Percentiles rank a stretch among this genome's conserved stretches.
These are phyloP conservation scores for Elymnias hypermnestra DNA, from an alignment of 1,140 invertebrate species.

Conservation along the genomic window DNA sequence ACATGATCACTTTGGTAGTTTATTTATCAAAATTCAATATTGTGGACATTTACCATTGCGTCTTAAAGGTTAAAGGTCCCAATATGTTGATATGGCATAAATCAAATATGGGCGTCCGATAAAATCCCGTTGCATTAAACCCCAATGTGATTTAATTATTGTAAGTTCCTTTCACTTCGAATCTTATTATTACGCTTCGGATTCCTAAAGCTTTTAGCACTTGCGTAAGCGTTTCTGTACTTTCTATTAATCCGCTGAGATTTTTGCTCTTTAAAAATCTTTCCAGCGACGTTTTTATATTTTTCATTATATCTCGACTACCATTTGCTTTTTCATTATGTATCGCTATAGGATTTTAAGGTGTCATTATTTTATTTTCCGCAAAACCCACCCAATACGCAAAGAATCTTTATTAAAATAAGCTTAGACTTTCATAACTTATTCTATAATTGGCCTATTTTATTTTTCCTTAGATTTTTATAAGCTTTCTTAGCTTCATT, in stretches of 20 bases:
- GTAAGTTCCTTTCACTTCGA: conserved; percentile 21
- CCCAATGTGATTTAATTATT: conserved; percentile 17
- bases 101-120: not conserved
- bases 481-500: too few species aligned
- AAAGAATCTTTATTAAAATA: conserved; percentile 19
- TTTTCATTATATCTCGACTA: not conserved
- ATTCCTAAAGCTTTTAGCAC: conserved; percentile 27
- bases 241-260: not conserved
- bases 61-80: too few species aligned
- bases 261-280: not conserved
- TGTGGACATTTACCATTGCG: too few species aligned
- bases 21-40: too few species aligned
- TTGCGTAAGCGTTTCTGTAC: conserved; percentile 19
- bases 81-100: not conserved
- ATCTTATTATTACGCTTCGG: conserved; percentile 22
- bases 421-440: not conserved
- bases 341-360: not conserved
- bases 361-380: conserved; percentile 1
- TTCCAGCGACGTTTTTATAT: too few species aligned
- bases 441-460: not conserved
- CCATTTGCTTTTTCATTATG: conserved; percentile 1
- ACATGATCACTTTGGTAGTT: too few species aligned
- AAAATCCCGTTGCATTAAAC: not conserved
- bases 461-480: too few species aligned
- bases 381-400: conserved; percentile 18